These are phyloP conservation scores for Propithecus coquereli DNA, from an alignment of 2,113 vertebrate genomes.

Conservation along the genomic window DNA sequence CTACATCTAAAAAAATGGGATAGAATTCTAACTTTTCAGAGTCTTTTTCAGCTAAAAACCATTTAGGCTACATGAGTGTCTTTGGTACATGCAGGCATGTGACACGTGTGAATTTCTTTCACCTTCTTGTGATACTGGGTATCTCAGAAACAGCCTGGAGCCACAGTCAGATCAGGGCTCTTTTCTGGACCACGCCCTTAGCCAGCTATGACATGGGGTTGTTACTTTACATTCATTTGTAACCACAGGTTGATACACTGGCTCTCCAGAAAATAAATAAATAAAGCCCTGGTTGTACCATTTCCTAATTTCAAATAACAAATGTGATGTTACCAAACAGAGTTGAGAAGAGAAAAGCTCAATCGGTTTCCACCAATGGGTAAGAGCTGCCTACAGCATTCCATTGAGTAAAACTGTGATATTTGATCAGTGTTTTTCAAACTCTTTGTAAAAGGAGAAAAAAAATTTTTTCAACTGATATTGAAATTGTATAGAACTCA, in stretches of 20 bases:
- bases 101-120: not conserved
- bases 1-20: not conserved
- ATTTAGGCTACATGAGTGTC: not conserved
- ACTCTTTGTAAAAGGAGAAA: not conserved
- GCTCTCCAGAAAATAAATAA: not conserved
- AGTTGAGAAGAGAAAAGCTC: not conserved
- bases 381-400: not conserved
- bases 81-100: not conserved
- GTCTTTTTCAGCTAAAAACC: not conserved
- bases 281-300: not conserved
- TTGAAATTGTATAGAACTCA: not conserved
- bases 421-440: not conserved
- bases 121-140: not conserved
- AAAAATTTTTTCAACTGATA: not conserved
- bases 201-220: not conserved
- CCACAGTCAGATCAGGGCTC: not conserved
- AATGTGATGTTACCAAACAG: not conserved
- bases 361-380: not conserved
- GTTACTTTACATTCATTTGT: not conserved
- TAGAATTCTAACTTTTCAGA: not conserved
- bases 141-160: not conserved
- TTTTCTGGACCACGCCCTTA: not conserved
- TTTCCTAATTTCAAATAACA: not conserved
- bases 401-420: rapidly evolving
- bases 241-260: not conserved